Evolutionary conservation across 2,113 vertebrate genomes (phyloP).

Genomic region (Taurulus bubalis): DNA sequence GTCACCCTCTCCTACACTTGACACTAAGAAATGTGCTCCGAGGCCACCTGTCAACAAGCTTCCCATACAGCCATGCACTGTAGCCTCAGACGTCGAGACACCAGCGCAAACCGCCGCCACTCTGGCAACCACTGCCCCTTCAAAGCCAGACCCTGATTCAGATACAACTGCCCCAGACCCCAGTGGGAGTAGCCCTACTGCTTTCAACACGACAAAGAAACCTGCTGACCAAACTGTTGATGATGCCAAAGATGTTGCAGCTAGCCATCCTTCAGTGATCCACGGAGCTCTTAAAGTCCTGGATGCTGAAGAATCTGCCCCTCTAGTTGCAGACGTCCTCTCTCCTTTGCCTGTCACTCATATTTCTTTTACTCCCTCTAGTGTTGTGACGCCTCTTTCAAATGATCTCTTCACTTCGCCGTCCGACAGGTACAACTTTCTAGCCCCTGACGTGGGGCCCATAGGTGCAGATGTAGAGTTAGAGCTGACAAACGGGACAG

Average conservation of each 20-base stretch:
- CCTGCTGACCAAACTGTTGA: slow-evolving; percentile 35
- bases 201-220: slow-evolving; percentile 40
- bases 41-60: slow-evolving; percentile 48
- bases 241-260: slow-evolving; percentile 20
- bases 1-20: slow-evolving; percentile 33
- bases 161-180: slow-evolving; percentile 27
- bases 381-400: background rate
- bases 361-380: background rate
- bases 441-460: slow-evolving; percentile 47
- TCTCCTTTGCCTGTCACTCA: slow-evolving; percentile 53
- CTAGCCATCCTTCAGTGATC: slow-evolving; percentile 30
- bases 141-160: slow-evolving; percentile 37
- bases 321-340: slow-evolving; percentile 43
- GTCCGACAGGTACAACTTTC: slow-evolving; percentile 66
- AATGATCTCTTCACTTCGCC: slow-evolving; percentile 22
- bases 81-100: slow-evolving; percentile 60
- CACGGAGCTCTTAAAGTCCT: slow-evolving; percentile 24
- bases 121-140: slow-evolving; percentile 34
- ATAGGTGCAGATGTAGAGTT: slow-evolving; percentile 86
- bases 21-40: slow-evolving; percentile 60
- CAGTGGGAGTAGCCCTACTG: slow-evolving; percentile 30
- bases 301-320: slow-evolving; percentile 28
- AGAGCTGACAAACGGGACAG: slow-evolving; percentile 80
- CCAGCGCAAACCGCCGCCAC: slow-evolving; percentile 69
- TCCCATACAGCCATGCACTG: slow-evolving; percentile 12